These are phyloP conservation scores for Galemys pyrenaicus DNA, from an alignment of 2,113 vertebrate species.

Conservation along the genomic window DNA sequence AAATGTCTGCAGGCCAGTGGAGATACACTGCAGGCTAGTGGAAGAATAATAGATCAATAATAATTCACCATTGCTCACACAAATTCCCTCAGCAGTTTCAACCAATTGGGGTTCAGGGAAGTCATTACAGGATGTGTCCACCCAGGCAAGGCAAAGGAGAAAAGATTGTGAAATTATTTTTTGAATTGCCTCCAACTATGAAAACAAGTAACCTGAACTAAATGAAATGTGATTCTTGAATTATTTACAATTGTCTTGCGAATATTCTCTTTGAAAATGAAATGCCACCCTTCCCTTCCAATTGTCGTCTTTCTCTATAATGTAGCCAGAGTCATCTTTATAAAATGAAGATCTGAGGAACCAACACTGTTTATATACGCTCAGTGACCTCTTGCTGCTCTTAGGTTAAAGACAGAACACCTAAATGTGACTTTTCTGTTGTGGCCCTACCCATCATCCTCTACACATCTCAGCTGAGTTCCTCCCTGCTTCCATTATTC, in stretches of 20 bases:
- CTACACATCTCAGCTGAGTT: neutral
- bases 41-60: conserved; percentile 66
- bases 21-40: neutral
- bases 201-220: conserved; percentile 29
- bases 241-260: conserved; percentile 50
- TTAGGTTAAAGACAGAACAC: neutral
- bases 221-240: conserved; percentile 50
- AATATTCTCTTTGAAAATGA: conserved; percentile 51
- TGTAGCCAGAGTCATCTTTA: conserved; percentile 1
- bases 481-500: neutral
- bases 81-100: conserved; percentile 48
- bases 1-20: conserved; percentile 46
- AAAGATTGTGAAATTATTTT: conserved; percentile 51
- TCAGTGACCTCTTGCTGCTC: neutral
- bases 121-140: conserved; percentile 60
- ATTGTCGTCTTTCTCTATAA: neutral
- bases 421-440: neutral
- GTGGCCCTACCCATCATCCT: neutral
- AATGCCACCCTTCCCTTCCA: neutral
- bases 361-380: neutral
- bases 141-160: conserved; percentile 64
- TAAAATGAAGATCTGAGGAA: neutral
- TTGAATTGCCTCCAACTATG: conserved; percentile 51
- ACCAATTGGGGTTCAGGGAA: conserved; percentile 49
- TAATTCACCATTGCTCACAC: conserved; percentile 48